Conservation (phyloP, 1,140 invertebrate genomes). For the Oreohelix idahoensis region DNA sequence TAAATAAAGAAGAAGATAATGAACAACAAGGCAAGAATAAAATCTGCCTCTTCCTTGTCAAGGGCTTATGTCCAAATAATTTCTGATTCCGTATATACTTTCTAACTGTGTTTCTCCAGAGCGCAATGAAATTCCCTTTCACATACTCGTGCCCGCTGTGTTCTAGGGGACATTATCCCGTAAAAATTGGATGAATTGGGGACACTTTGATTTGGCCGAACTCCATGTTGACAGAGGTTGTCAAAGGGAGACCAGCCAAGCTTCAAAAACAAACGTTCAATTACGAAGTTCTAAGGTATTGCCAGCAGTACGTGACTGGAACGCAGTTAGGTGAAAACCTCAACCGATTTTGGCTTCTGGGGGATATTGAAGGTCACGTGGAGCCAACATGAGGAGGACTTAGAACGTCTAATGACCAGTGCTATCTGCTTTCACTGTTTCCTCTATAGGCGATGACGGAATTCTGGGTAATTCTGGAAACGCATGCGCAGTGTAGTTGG, state of each 20-base stretch:
- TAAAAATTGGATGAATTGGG: neutral
- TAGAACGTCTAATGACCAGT: neutral
- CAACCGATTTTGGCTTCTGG: neutral
- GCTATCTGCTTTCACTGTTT: neutral
- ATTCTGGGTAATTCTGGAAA: no score
- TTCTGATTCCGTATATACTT: no score
- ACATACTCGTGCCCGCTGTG: no score
- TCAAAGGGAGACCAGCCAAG: neutral
- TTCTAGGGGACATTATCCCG: neutral
- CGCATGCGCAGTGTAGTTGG: no score
- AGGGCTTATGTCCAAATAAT: no score
- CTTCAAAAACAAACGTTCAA: neutral
- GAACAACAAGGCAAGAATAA: no score
- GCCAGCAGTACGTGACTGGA: constrained; percentile 1
- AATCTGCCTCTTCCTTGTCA: no score
- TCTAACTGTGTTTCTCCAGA: no score
- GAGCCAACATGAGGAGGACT: neutral
- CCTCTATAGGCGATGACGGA: no score
- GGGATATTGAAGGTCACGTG: neutral
- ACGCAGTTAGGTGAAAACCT: neutral
- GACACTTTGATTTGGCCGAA: neutral
- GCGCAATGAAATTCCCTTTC: no score
- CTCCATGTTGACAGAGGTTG: neutral
- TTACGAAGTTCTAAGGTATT: neutral
- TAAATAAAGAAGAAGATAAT: no score